Base-by-base conservation (phyloP, 2,888 invertebrate species). In the Orthosia cruda region DNA sequence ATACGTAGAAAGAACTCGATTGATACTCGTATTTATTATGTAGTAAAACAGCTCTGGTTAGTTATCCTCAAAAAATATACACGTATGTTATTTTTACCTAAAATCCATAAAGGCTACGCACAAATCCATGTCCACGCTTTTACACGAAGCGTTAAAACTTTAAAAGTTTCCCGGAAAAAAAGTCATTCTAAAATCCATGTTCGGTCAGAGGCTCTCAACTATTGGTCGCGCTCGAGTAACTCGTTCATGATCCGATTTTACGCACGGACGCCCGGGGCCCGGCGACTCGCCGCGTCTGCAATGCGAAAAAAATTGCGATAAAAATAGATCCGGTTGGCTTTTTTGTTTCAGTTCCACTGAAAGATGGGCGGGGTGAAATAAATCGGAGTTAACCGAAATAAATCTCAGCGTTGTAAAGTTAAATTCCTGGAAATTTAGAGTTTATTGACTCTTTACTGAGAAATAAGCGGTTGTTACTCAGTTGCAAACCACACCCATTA, bases 171-270 rank as follows among this genome's bases (percentile, higher is more conserved):
- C 65, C 49, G 71, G 74, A 79, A 82, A 81, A 80, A 80, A 74
- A 74, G 71, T 59, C 50, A 77, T 74, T 83, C 58, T 55, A 68
- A 74, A 78, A 74, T 74, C 65, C 54, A 71, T 71, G 71, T 26
- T 84, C 92, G 92, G 94, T 94, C 95, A 94, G 94, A 91, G 93
- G 93, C 91, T 91, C 92, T 87, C 91, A 93, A 95, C 93, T 92
- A 91, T 92, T 87, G 92, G 92, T 89, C 88, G 90, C 91, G 91
- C 86, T 88, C 89, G 87, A 86, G 65, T 88, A 87, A 58, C 67
- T 83, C 86, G 80, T 77, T 80, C 89, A 86, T 91, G 91, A 94
- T 92, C 90, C 91, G 93, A 94, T 94, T 93, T 89, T 89, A 94
- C 92, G 92, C 89, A 84, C 89, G 89, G 87, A 82, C 88, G 90